Evolutionary conservation across 1,140 invertebrate species (phyloP), one percentile per base, ranked within the genome.

Genomic region (Meloidogyne exigua): DNA sequence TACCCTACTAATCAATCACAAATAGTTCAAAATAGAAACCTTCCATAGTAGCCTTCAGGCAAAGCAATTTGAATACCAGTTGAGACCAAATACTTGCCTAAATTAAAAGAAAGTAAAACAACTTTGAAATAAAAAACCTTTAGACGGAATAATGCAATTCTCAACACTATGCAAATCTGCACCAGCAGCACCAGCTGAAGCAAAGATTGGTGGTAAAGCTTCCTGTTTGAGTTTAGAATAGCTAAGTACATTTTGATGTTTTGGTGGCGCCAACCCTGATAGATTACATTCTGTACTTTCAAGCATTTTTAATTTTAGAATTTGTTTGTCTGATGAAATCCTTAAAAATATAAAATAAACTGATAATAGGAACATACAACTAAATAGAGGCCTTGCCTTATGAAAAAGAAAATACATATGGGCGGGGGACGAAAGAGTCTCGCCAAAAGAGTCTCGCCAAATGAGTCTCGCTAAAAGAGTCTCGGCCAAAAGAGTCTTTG

Each of bases 141-240:
- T 90, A 0, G 93, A 91, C 26, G 93, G 93, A 15, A 99, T 91
- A 0, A 90, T 87, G 78, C 91, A 91, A 73, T 95, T 92, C 85
- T 95, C 94, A 10, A 95, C 95, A 91, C 94, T 94, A 88, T 91
- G 92, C 36, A 98, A 88, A 90, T 98, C 96, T 82, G 91, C 94
- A 28, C 95, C 95, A 77, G 95, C 95, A 62, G 96, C 93, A 74
- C 90, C 89, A 73, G 90, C 89, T 0, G 94, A 96, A 10, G 94
- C 95, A 88, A 92, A 93, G 0, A 90, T 89, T 2, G 96, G 95
- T 0, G 49, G 18, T 21, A 57, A 57, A 57, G 49, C 49, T n/a
- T 57, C 49, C 2, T 57, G n/a, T 57, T 57, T 57, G 7, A 57
- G 13, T 9, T 57, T 57, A 9, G 18, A n/a, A 12, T 57, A 57